Percentiles rank a stretch among this genome's conserved stretches.
Evolutionary conservation across 2,113 vertebrate species (phyloP).

Genomic region (Dasyprocta punctata): DNA sequence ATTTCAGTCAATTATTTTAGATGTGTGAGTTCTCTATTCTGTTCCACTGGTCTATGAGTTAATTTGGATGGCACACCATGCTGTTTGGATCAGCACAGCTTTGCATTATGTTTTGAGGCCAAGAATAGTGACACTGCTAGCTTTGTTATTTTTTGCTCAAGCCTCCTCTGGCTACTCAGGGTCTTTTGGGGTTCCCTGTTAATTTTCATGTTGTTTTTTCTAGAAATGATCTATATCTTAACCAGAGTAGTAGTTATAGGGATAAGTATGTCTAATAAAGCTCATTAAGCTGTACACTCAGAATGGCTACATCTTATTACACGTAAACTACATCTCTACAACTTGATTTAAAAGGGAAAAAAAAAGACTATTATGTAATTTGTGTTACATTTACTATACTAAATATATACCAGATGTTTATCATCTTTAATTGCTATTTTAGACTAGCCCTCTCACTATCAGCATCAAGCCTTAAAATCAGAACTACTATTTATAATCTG

Average conservation of each 20-base stretch:
- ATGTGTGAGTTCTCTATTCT: neutral
- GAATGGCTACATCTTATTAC: neutral
- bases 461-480: constrained; percentile 38
- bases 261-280: neutral
- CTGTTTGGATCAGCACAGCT: neutral
- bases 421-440: constrained; percentile 2
- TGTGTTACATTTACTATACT: neutral
- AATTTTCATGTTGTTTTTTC: neutral
- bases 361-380: neutral
- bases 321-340: neutral
- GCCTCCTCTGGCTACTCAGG: no score
- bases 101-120: neutral
- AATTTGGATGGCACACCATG: neutral
- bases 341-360: constrained; percentile 4
- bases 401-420: constrained; percentile 40
- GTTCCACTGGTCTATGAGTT: neutral
- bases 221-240: neutral
- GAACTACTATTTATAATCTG: neutral
- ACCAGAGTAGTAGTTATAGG: neutral
- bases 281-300: neutral
- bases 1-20: neutral
- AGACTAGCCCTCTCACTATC: constrained; percentile 15
- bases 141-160: neutral
- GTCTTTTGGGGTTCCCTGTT: neutral
- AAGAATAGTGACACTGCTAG: neutral